Evolutionary conservation across 2,888 invertebrate genomes (phyloP).

Genomic region (Drosophila borealis): DNA sequence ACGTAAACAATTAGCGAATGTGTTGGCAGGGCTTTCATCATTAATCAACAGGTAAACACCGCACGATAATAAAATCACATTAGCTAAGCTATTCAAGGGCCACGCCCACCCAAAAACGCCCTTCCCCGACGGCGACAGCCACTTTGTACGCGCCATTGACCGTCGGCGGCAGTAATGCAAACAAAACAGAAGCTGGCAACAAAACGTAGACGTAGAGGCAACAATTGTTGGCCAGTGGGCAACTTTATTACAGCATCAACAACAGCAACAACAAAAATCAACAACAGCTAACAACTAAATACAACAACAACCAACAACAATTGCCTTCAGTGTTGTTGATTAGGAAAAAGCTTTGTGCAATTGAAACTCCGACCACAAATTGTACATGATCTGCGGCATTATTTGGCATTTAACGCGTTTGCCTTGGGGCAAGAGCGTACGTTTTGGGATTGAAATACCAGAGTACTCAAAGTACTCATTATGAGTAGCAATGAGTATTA

Average conservation of each 20-base stretch:
- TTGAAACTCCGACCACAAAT: constrained; percentile 31
- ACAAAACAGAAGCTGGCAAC: constrained; percentile 15
- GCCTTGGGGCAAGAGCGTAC: constrained; percentile 36
- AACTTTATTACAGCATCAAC: constrained; percentile 43
- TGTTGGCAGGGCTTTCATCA: constrained; percentile 60
- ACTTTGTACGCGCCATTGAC: constrained; percentile 37
- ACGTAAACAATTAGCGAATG: constrained; percentile 60
- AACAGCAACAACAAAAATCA: constrained; percentile 12
- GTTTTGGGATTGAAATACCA: constrained; percentile 2
- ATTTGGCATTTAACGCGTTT: constrained; percentile 34
- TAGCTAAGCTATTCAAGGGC: constrained; percentile 36
- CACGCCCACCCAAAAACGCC: constrained; percentile 44
- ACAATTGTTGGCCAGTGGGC: constrained; percentile 48
- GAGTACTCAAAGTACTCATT: background rate
- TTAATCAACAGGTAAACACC: constrained; percentile 62
- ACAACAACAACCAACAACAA: constrained; percentile 18
- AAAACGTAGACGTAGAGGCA: constrained; percentile 23
- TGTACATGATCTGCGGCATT: constrained; percentile 30
- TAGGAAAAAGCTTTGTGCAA: constrained; percentile 22
- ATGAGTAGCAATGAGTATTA: background rate
- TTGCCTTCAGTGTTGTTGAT: constrained; percentile 23
- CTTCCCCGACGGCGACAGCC: constrained; percentile 11
- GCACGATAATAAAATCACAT: constrained; percentile 68
- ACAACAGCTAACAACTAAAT: constrained; percentile 13
- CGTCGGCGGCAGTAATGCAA: constrained; percentile 26